phyloP scores from a whole-genome alignment of 2,888 invertebrate genomes.

The Ophonus ardosiacus region DNA sequence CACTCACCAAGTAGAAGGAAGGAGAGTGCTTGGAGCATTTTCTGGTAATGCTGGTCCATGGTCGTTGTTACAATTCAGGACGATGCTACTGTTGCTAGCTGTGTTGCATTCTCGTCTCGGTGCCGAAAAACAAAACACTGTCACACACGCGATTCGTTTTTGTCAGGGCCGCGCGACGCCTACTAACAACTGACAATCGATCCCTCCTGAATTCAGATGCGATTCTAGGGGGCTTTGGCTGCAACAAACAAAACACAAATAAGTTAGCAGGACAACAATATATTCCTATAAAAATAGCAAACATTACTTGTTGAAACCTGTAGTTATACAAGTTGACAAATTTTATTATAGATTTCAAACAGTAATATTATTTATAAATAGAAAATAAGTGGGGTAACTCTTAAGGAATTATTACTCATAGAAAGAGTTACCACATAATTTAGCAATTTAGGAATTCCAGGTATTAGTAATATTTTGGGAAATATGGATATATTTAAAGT shows the following conservation, averaged over 20 bases:
- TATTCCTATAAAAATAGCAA: background rate
- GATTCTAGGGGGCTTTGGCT: background rate
- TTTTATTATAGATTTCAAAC: too few species aligned
- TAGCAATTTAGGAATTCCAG: too few species aligned
- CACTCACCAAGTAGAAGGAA: conserved; percentile 33
- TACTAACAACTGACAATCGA: conserved; percentile 24
- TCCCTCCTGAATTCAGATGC: conserved; percentile 1
- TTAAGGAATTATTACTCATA: too few species aligned
- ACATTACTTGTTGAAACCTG: too few species aligned
- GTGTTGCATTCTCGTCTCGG: conserved; percentile 26
- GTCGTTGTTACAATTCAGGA: conserved; percentile 14
- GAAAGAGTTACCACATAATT: too few species aligned
- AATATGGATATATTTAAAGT: too few species aligned
- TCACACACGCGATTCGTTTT: conserved; percentile 22
- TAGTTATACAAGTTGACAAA: too few species aligned
- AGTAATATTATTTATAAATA: too few species aligned
- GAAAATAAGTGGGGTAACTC: too few species aligned
- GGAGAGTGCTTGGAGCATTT: background rate
- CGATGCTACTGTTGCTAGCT: conserved; percentile 52
- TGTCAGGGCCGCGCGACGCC: conserved; percentile 14
- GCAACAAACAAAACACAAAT: conserved; percentile 11
- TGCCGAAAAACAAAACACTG: conserved; percentile 29
- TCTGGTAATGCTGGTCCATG: background rate
- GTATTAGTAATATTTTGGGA: too few species aligned
- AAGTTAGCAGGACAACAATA: background rate